phyloP scores from a whole-genome alignment of 2,113 vertebrate genomes.

The Suncus etruscus region DNA sequence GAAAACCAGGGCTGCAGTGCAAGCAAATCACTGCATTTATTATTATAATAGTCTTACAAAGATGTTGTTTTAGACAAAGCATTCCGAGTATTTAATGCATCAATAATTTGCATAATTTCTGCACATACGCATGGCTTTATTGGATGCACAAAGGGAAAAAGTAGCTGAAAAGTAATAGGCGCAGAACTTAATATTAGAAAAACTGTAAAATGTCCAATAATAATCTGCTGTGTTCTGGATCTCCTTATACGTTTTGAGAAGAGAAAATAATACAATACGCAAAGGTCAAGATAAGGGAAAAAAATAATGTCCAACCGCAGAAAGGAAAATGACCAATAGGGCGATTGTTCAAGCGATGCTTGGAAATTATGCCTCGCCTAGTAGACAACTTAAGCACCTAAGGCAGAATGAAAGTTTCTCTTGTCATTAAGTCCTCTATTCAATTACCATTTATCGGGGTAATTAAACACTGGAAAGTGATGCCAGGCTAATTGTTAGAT shows the following conservation, averaged over 20 bases:
- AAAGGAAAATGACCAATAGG: constrained; percentile 76
- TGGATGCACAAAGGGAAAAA: not conserved
- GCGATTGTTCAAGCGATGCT: constrained; percentile 69
- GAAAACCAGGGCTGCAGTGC: not conserved
- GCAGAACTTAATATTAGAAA: constrained; percentile 34
- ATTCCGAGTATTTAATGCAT: not conserved
- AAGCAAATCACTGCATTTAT: not conserved
- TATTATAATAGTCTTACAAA: not conserved
- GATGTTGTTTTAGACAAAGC: not conserved
- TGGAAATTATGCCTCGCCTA: constrained; percentile 78
- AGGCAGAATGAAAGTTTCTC: constrained; percentile 87
- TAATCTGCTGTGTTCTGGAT: constrained; percentile 66
- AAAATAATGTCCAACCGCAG: constrained; percentile 72
- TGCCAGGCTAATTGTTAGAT: constrained; percentile 96
- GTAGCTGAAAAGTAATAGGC: not conserved
- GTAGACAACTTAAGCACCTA: constrained; percentile 84
- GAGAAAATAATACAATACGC: constrained; percentile 60
- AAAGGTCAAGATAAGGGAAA: constrained; percentile 72
- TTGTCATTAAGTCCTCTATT: constrained; percentile 89
- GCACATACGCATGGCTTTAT: not conserved
- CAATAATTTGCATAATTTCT: not conserved
- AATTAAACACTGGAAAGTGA: constrained; percentile 95
- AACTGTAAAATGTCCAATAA: not conserved
- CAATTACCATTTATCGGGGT: constrained; percentile 90
- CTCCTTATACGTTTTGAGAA: constrained; percentile 58